Conservation (phyloP, 2,113 vertebrate genomes). For the Tinamus guttatus region DNA sequence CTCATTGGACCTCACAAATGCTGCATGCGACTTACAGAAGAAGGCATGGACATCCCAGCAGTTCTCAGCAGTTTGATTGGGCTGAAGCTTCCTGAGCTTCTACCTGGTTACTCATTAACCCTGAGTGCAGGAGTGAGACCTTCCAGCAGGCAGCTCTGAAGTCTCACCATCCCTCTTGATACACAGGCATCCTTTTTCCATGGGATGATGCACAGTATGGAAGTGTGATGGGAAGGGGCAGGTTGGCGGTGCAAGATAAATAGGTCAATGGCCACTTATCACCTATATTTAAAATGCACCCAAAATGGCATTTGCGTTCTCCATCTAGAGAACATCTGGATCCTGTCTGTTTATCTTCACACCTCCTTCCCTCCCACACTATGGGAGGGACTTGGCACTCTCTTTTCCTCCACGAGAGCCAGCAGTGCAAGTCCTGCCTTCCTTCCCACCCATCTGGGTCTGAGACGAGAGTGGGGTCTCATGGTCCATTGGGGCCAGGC, state of each 20-base stretch:
- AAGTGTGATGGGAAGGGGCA: rapidly evolving
- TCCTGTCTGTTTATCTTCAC: neutral
- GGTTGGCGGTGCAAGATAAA: neutral
- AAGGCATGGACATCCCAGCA: neutral
- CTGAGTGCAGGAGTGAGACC: neutral
- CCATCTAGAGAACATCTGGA: neutral
- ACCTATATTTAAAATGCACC: neutral
- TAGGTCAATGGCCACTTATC: neutral
- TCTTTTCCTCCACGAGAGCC: neutral
- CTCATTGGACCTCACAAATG: neutral
- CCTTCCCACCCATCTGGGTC: neutral
- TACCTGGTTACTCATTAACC: neutral
- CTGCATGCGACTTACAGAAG: neutral
- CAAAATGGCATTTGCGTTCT: neutral
- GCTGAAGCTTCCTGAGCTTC: neutral
- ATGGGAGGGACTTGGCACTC: too few species aligned
- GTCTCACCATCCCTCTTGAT: neutral
- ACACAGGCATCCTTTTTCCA: neutral
- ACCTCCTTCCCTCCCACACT: neutral
- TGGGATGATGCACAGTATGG: neutral
- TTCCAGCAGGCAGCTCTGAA: neutral
- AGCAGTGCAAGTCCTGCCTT: neutral
- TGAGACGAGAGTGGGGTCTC: rapidly evolving
- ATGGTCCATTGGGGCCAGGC: too few species aligned
- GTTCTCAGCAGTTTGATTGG: neutral